Evolutionary conservation across 2,888 invertebrate species (phyloP).

Genomic region (Thereva unica): DNA sequence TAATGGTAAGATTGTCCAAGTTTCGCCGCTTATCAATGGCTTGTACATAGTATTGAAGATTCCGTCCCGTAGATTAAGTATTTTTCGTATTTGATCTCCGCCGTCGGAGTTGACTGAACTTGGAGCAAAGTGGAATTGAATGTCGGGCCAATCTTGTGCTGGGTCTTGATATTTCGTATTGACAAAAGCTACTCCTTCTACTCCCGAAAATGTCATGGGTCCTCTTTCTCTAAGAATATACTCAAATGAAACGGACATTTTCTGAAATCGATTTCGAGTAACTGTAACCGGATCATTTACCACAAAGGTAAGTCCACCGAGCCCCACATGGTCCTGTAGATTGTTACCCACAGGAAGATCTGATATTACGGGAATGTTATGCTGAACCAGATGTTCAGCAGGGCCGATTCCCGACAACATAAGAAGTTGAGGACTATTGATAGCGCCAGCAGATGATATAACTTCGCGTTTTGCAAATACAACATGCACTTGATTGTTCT

Average conservation of each 20-base stretch:
- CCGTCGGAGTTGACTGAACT: slow-evolving; percentile 83
- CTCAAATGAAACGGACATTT: slow-evolving; percentile 75
- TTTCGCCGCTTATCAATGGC: slow-evolving; percentile 75
- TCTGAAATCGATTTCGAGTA: slow-evolving; percentile 76
- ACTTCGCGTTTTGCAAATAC: slow-evolving; percentile 79
- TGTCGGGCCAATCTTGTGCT: slow-evolving; percentile 78
- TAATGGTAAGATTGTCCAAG: slow-evolving; percentile 82
- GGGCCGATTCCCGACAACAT: slow-evolving; percentile 92
- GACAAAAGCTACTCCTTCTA: slow-evolving; percentile 85
- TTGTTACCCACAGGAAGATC: slow-evolving; percentile 81
- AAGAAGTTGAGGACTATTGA: slow-evolving; percentile 85
- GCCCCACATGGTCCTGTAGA: slow-evolving; percentile 85
- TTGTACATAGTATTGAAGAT: slow-evolving; percentile 86
- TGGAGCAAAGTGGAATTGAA: slow-evolving; percentile 85
- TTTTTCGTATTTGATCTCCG: slow-evolving; percentile 77
- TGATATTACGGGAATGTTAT: slow-evolving; percentile 73
- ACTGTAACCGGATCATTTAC: slow-evolving; percentile 80
- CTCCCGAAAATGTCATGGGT: slow-evolving; percentile 80
- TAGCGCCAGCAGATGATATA: slow-evolving; percentile 83
- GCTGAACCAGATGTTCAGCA: slow-evolving; percentile 71
- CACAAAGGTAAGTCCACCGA: slow-evolving; percentile 82
- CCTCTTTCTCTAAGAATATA: slow-evolving; percentile 81
- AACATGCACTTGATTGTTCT: slow-evolving; percentile 67
- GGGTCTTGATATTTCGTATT: slow-evolving; percentile 85
- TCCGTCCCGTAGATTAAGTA: slow-evolving; percentile 74